Conservation (phyloP, 1,140 invertebrate genomes). For the Apis cerana region DNA sequence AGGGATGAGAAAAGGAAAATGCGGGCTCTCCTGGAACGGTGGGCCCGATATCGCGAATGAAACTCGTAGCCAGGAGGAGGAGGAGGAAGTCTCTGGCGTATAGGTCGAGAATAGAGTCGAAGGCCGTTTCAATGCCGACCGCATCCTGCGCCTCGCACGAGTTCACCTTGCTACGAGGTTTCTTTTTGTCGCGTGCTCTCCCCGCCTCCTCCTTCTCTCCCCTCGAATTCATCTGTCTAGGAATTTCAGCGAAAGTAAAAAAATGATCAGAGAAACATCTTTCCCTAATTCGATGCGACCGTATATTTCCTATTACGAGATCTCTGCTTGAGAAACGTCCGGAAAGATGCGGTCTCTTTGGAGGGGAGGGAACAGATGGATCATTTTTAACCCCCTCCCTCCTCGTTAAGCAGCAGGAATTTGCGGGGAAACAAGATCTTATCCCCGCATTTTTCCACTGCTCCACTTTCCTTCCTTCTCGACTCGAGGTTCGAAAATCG, state of each 20-base stretch:
- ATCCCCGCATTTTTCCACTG: not conserved
- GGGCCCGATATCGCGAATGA: slow-evolving; percentile 53
- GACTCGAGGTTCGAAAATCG: not conserved
- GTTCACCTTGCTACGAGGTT: slow-evolving; percentile 30
- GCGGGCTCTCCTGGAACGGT: too few species aligned
- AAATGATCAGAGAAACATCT: too few species aligned
- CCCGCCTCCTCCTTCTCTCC: not conserved
- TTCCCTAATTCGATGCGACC: too few species aligned
- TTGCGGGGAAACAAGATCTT: not conserved
- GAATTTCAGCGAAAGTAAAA: too few species aligned
- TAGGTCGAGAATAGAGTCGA: slow-evolving; percentile 61
- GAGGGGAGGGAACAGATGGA: not conserved
- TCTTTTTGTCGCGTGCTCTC: slow-evolving; percentile 36
- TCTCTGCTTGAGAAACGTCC: too few species aligned
- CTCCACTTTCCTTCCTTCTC: not conserved
- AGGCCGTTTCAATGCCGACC: slow-evolving; percentile 56
- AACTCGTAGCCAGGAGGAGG: slow-evolving; percentile 30
- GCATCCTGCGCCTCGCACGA: slow-evolving; percentile 16
- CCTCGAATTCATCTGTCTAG: too few species aligned
- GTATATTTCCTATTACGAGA: too few species aligned
- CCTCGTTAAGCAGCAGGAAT: not conserved
- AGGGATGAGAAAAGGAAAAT: too few species aligned
- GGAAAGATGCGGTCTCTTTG: too few species aligned
- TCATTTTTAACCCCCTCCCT: slow-evolving; percentile 3
- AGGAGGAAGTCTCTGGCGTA: slow-evolving; percentile 41